Evolutionary conservation across 2,797 vertebrate species (phyloP).

Genomic region (Premnoplex brunnescens): DNA sequence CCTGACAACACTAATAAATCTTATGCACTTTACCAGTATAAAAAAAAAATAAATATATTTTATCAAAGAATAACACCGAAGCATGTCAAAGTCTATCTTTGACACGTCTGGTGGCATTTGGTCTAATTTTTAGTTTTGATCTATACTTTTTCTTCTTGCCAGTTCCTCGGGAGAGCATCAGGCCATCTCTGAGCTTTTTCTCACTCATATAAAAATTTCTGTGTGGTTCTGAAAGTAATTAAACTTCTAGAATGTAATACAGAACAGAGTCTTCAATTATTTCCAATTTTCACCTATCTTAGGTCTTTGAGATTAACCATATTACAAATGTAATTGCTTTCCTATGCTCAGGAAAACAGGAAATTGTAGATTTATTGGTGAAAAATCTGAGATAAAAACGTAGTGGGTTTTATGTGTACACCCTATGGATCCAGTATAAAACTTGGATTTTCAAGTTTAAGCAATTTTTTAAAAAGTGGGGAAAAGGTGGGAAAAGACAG

Average conservation of each 20-base stretch:
- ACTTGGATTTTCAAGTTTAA: background rate
- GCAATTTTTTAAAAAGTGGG: accelerated
- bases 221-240: background rate
- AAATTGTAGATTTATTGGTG: background rate
- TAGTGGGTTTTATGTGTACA: background rate
- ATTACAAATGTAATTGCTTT: background rate
- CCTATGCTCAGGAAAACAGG: background rate
- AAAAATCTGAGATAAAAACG: background rate
- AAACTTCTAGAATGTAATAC: background rate
- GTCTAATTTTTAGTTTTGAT: background rate
- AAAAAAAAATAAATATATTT: background rate
- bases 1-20: background rate
- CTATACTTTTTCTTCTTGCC: background rate
- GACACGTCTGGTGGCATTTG: background rate
- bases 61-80: background rate
- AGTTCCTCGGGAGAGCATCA: background rate
- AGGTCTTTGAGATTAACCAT: background rate
- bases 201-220: background rate
- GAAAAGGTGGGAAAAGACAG: background rate
- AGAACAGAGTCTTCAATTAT: background rate
- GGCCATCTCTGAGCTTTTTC: background rate
- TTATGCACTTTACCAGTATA: background rate
- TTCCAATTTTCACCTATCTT: background rate
- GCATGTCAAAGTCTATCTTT: background rate
- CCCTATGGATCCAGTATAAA: background rate